phyloP scores from a whole-genome alignment of 92 coral and sea anemone genomes.

The Chrysogorgia sp. region DNA sequence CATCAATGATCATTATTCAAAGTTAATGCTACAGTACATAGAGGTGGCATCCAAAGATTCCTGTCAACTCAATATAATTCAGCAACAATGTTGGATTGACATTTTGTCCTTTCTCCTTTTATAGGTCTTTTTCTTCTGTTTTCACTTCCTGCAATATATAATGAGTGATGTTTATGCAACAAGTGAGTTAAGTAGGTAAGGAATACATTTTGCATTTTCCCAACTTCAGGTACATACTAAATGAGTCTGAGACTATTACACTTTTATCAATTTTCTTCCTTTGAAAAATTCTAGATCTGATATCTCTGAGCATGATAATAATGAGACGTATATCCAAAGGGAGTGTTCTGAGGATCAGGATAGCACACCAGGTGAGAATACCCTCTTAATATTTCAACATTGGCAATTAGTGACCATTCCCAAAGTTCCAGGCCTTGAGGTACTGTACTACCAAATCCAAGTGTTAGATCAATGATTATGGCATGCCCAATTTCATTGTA shows the following conservation, averaged over 20 bases:
- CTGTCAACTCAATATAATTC: background rate
- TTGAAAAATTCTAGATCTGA: background rate
- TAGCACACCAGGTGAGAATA: conserved; percentile 3
- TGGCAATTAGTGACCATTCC: background rate
- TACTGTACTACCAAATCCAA: no score
- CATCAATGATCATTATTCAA: no score
- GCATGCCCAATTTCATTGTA: no score
- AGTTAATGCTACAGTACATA: no score
- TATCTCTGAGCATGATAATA: background rate
- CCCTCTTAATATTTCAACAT: background rate
- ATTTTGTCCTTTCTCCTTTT: conserved; percentile 11
- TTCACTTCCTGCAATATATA: conserved; percentile 90
- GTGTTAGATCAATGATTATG: no score
- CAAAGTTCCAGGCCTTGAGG: background rate
- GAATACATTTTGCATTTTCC: background rate
- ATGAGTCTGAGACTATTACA: background rate
- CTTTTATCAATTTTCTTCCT: background rate
- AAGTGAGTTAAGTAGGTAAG: conserved; percentile 67
- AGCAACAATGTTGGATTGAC: background rate
- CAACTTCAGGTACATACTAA: background rate
- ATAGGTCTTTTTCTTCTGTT: conserved; percentile 96
- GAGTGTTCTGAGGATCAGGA: conserved; percentile 4
- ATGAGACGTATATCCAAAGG: background rate
- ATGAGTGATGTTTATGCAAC: conserved; percentile 81
- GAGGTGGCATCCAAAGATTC: background rate